Percentiles rank a stretch among this genome's conserved stretches.
Evolutionary conservation across 2,797 vertebrate species (phyloP).

Genomic region (Coregonus sp.): DNA sequence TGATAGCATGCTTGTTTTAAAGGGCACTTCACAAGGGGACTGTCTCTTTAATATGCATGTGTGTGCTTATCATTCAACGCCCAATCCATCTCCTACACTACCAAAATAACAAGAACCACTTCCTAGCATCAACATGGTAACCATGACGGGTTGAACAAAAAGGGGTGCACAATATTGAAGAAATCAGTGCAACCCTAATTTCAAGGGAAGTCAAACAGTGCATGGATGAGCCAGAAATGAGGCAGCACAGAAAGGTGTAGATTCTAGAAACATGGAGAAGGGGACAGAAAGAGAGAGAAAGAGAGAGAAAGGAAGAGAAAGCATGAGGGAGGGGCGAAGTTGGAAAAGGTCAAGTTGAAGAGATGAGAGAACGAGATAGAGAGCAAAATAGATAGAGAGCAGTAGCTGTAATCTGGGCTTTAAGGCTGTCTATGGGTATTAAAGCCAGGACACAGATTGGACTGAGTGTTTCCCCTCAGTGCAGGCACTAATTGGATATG

Average conservation of each 20-base stretch:
- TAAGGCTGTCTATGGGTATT: slow-evolving; percentile 42
- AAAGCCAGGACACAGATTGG: slow-evolving; percentile 46
- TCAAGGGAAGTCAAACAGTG: neutral
- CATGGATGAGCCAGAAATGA: neutral
- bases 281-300: neutral
- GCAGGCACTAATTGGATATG: slow-evolving; percentile 68
- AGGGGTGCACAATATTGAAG: neutral
- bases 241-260: neutral
- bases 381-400: slow-evolving; percentile 9
- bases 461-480: slow-evolving; percentile 36
- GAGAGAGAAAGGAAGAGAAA: neutral
- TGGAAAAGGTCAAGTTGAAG: slow-evolving; percentile 1
- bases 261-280: neutral
- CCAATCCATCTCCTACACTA: neutral
- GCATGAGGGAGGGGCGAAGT: neutral
- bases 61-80: neutral
- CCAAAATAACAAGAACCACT: neutral
- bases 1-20: neutral
- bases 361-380: slow-evolving; percentile 10
- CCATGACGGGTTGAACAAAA: neutral
- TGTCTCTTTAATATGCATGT: neutral
- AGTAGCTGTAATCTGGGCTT: slow-evolving; percentile 58
- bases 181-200: neutral
- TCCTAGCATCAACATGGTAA: neutral
- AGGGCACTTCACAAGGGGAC: neutral